Base-by-base conservation (phyloP, 2,888 invertebrate genomes). In the Malthinus seriepunctatus region DNA sequence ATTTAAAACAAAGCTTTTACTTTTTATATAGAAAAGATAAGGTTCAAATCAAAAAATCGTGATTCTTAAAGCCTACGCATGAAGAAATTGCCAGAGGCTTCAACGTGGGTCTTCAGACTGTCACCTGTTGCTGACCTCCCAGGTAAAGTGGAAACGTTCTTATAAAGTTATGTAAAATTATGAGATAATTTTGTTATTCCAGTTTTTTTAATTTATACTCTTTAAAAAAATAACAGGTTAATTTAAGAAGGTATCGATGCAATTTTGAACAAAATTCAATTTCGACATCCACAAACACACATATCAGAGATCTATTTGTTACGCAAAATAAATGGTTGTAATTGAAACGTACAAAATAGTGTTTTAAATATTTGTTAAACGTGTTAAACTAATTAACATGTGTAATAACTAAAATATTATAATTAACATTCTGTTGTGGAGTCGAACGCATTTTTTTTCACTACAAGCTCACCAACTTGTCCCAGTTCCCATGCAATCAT, bases 101-200 rank as follows among this genome's bases (percentile, higher is more conserved):
- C 50, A 33, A 53, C 53, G 58, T 58, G 58, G 58, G 58, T 49
- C 53, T 58, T 52, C 52, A 57, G 57, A 57, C 51, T 57, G 57
- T 57, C 57, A 57, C 57, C 58, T 53, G 58, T 52, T 53, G 58
- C 52, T 58, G 58, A 58, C 58, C 58, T 58, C 49, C 49, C 44
- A 44, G 37, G 51, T 31, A 46, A 56, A 23, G 23, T 23, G 23
- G 23, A 23, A 23, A 23, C 23, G 23, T 23, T 23, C 23, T 23
- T 23, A 23, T 23, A 23, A 23, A 23, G 23, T 23, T 23, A 23
- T 23, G 23, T 23, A 23, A 23, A 23, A 23, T 23, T 23, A 23
- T 23, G 23, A 23, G 23, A 23, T 23, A 23, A 23, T 23, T 23
- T 23, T 23, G 23, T 23, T 23, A 23, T 23, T 23, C 23, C 23